Conservation (phyloP, 2,797 vertebrate species). For the Mionectes olivaceus region DNA sequence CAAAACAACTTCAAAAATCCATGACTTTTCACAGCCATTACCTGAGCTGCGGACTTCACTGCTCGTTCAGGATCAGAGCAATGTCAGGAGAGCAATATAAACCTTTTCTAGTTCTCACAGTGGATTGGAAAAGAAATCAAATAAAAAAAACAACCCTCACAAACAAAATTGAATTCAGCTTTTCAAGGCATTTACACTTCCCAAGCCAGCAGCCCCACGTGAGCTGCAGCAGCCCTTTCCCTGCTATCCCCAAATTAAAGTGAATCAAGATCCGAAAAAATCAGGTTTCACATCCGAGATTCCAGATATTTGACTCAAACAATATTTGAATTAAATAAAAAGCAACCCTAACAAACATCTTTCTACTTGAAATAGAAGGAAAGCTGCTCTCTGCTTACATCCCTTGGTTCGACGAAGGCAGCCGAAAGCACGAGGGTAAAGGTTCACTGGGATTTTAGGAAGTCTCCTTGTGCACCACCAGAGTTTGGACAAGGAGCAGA, state of each 20-base stretch:
- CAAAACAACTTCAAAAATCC: not conserved
- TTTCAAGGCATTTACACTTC: not conserved
- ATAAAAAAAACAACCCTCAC: not conserved
- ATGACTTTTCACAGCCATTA: not conserved
- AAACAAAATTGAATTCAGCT: not conserved
- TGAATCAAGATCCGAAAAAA: not conserved
- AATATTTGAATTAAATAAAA: not conserved
- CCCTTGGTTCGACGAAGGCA: accelerated
- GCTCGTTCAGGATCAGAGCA: not conserved
- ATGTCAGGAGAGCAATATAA: not conserved
- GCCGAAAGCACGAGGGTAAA: not conserved
- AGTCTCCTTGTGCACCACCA: not conserved
- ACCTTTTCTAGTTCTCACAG: not conserved
- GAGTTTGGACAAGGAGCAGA: not conserved
- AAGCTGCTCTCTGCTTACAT: not conserved
- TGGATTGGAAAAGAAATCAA: not conserved
- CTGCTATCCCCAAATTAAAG: not conserved
- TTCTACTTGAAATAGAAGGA: not conserved
- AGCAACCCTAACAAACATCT: too few species aligned
- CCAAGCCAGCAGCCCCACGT: not conserved
- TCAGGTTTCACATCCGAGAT: not conserved
- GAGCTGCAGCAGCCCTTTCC: not conserved
- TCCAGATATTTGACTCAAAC: not conserved
- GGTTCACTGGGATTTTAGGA: not conserved
- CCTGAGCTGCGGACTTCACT: not conserved